Evolutionary conservation across 1,140 invertebrate species (phyloP).

Genomic region (Macrocentrus cingulum): DNA sequence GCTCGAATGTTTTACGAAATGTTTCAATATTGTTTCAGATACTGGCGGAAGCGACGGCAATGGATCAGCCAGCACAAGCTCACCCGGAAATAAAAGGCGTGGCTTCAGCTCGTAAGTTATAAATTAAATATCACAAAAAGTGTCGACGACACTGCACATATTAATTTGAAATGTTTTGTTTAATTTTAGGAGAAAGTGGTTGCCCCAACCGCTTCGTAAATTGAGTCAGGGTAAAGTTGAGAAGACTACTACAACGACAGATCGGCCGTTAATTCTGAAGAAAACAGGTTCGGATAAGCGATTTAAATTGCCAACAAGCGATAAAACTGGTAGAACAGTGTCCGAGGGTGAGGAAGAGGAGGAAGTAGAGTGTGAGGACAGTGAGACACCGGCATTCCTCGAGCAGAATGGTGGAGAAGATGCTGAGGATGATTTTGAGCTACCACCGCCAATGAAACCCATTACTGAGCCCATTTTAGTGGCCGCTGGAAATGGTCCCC

Average conservation of each 20-base stretch:
- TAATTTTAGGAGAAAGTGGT: constrained; percentile 80
- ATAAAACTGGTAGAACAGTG: constrained; percentile 37
- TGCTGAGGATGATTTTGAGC: constrained; percentile 77
- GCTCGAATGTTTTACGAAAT: constrained; percentile 7
- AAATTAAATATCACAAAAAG: constrained; percentile 28
- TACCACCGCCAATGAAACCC: constrained; percentile 94
- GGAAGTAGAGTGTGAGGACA: constrained; percentile 47
- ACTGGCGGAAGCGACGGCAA: constrained; percentile 61
- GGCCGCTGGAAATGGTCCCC: constrained; percentile 59
- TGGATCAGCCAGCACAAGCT: constrained; percentile 62
- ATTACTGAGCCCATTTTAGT: constrained; percentile 77
- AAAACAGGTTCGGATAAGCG: constrained; percentile 79
- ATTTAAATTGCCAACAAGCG: constrained; percentile 66
- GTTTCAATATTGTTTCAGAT: constrained; percentile 53
- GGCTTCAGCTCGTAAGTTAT: constrained; percentile 79
- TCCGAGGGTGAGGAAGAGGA: constrained; percentile 51
- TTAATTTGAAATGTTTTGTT: too few relatives aligned
- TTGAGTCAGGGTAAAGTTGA: constrained; percentile 86
- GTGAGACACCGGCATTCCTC: constrained; percentile 44
- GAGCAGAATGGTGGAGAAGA: constrained; percentile 73
- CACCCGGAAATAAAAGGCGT: constrained; percentile 77
- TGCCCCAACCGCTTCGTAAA: constrained; percentile 85
- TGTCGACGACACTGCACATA: too few relatives aligned
- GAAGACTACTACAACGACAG: constrained; percentile 61
- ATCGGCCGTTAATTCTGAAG: constrained; percentile 67